phyloP scores from a whole-genome alignment of 2,888 invertebrate genomes.

The Brachynemurus nebulosus region DNA sequence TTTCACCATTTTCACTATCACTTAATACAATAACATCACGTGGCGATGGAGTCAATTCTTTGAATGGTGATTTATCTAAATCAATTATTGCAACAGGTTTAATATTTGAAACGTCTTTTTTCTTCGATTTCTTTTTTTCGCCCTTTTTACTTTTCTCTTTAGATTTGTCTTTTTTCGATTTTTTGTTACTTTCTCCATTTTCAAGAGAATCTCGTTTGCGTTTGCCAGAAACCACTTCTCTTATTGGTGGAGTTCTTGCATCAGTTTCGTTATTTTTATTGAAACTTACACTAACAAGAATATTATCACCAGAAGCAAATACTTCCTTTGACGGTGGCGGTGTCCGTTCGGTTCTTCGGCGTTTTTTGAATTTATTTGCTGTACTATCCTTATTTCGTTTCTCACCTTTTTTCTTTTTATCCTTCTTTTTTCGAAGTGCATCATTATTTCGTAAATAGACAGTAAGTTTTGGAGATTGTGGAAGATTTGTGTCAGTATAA shows the following conservation, averaged over 20 bases:
- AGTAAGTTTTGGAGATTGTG: conserved; percentile 39
- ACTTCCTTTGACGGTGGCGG: conserved; percentile 75
- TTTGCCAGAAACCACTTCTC: conserved; percentile 26
- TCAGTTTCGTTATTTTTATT: conserved; percentile 46
- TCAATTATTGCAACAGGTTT: conserved; percentile 79
- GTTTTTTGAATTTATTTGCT: conserved; percentile 30
- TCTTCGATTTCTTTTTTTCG: conserved; percentile 25
- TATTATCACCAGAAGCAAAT: conserved; percentile 85
- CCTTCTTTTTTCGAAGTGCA: conserved; percentile 35
- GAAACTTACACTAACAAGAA: conserved; percentile 84
- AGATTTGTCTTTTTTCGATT: conserved; percentile 29
- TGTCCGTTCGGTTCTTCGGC: conserved; percentile 31
- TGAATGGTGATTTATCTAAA: conserved; percentile 71
- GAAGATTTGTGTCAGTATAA: conserved; percentile 31
- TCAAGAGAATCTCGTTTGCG: conserved; percentile 29
- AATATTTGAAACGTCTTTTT: conserved; percentile 34
- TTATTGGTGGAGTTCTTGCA: conserved; percentile 23
- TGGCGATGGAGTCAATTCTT: conserved; percentile 67
- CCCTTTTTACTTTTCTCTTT: conserved; percentile 25
- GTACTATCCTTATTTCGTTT: conserved; percentile 14
- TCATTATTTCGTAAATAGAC: conserved; percentile 45
- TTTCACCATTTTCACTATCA: conserved; percentile 56
- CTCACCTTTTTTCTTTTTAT: conserved; percentile 30
- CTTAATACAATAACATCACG: conserved; percentile 69
- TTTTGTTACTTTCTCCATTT: conserved; percentile 26